These are phyloP conservation scores for Pseudopleuronectes americanus DNA, from an alignment of 2,797 vertebrate species.

Conservation along the genomic window DNA sequence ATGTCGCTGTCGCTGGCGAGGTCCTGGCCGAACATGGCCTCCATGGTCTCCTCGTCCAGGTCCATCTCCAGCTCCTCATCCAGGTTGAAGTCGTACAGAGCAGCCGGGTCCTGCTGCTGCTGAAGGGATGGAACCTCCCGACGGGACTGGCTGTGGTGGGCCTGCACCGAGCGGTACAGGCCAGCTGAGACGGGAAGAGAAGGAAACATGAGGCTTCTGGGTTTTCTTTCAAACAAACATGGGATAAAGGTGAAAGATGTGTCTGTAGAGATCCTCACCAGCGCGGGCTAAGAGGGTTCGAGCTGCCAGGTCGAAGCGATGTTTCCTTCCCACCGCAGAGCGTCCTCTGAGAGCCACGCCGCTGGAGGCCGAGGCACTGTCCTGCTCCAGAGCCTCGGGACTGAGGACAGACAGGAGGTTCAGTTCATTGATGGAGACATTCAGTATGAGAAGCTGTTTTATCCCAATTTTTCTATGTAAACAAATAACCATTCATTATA, in stretches of 20 bases:
- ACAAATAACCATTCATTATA: too few relatives aligned
- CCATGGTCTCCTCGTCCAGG: slow-evolving; percentile 98
- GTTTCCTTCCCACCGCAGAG: slow-evolving; percentile 89
- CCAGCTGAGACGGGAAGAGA: slow-evolving; percentile 84
- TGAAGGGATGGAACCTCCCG: slow-evolving; percentile 91
- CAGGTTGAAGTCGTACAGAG: slow-evolving; percentile 96
- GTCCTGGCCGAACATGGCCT: slow-evolving; percentile 99
- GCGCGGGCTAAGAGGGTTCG: slow-evolving; percentile 94
- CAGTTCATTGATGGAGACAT: neutral
- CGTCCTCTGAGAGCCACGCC: slow-evolving; percentile 87
- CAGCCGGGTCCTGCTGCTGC: slow-evolving; percentile 88
- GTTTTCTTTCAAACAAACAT: too few relatives aligned
- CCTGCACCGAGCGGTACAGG: slow-evolving; percentile 97
- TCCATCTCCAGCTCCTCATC: slow-evolving; percentile 98
- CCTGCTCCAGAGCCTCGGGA: slow-evolving; percentile 91
- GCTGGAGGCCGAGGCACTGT: slow-evolving; percentile 88
- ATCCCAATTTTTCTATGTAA: too few relatives aligned
- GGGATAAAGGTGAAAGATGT: too few relatives aligned
- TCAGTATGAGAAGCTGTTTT: neutral
- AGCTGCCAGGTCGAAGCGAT: slow-evolving; percentile 96
- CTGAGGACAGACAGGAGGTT: slow-evolving; percentile 72
- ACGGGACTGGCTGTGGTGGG: slow-evolving; percentile 93
- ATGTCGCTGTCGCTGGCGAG: slow-evolving; percentile 96
- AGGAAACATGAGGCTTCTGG: neutral
- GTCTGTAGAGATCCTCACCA: slow-evolving; percentile 80